Percentiles rank a stretch among this genome's conserved stretches.
These are phyloP conservation scores for Nautilus pompilius DNA, from an alignment of 1,140 invertebrate species.

Conservation along the genomic window DNA sequence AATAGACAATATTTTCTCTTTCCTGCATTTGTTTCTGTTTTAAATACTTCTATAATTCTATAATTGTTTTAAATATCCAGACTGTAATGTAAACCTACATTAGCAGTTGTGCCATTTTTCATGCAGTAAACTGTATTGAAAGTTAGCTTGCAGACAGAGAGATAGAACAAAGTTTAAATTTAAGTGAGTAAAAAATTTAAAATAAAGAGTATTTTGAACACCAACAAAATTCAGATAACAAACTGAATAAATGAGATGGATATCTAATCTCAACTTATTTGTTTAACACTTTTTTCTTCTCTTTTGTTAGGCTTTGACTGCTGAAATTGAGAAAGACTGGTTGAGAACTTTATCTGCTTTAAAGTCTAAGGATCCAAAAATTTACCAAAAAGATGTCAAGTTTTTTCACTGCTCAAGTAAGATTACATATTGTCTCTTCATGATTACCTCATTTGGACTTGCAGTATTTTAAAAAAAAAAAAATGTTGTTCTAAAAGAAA, in stretches of 20 bases:
- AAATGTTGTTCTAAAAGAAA: slow-evolving; percentile 4
- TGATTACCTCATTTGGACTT: not conserved
- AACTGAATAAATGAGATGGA: not conserved
- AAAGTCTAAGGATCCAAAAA: slow-evolving; percentile 83
- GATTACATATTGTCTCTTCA: not conserved
- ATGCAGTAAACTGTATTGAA: no score
- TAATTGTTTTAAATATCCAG: no score
- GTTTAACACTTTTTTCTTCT: not conserved
- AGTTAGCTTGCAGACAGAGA: no score
- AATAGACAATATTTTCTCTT: no score
- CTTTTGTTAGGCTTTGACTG: slow-evolving; percentile 51
- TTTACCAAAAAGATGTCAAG: slow-evolving; percentile 73
- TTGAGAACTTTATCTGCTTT: slow-evolving; percentile 78
- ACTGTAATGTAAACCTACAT: no score
- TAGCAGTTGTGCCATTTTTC: no score
- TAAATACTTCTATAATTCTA: no score
- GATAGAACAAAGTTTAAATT: no score
- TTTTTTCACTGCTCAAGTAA: slow-evolving; percentile 64
- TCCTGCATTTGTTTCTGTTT: no score
- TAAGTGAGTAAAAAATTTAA: no score
- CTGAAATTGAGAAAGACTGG: slow-evolving; percentile 79
- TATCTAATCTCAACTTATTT: slow-evolving; percentile 1
- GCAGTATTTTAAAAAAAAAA: slow-evolving; percentile 11
- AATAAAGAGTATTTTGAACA: not conserved
- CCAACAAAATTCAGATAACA: not conserved